Evolutionary conservation across 2,888 invertebrate genomes (phyloP).

Genomic region (Hemithea aestivaria): DNA sequence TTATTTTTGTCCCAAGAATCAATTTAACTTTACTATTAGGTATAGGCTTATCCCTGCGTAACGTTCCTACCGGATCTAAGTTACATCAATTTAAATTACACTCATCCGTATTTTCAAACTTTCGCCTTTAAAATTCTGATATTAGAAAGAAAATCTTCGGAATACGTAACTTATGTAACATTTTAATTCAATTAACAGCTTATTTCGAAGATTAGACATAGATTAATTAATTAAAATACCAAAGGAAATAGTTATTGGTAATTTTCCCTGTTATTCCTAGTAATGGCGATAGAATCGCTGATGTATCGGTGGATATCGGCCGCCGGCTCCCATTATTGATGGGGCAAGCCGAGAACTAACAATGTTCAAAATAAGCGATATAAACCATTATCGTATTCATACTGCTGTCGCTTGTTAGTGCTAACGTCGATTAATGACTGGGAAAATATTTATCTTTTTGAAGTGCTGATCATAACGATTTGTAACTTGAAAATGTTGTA

Average conservation of each 20-base stretch:
- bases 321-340: slow-evolving; percentile 51
- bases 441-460: no score
- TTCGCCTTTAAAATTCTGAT: background rate
- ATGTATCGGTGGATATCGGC: slow-evolving; percentile 57
- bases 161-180: no score
- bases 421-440: background rate
- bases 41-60: no score
- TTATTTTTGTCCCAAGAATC: no score
- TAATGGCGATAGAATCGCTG: slow-evolving; percentile 66
- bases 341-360: slow-evolving; percentile 30
- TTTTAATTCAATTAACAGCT: background rate
- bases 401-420: slow-evolving; percentile 48
- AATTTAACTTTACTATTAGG: no score
- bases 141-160: no score
- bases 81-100: no score
- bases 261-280: slow-evolving; percentile 13
- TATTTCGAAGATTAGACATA: background rate
- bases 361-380: slow-evolving; percentile 24
- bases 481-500: no score
- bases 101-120: no score
- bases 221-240: slow-evolving; percentile 3
- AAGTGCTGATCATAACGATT: no score
- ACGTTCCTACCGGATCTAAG: no score
- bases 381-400: slow-evolving; percentile 49
- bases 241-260: slow-evolving; percentile 10